Base-by-base conservation (phyloP, 2,888 invertebrate genomes). In the Pterostichus madidus region DNA sequence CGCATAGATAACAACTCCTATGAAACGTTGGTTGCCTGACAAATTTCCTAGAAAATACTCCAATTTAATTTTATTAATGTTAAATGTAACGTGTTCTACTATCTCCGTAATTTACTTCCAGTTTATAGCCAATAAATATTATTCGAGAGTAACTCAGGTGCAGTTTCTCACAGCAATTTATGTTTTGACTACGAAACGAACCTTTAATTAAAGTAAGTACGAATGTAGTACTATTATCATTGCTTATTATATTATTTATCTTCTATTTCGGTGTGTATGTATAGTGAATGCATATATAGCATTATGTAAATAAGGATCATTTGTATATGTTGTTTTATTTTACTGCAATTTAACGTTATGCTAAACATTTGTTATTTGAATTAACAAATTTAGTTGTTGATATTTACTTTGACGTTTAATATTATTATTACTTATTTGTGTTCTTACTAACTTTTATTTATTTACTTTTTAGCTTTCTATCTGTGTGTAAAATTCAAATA, bases 191-290 rank as follows among this genome's bases (percentile, higher is more conserved):
- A 15, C 24, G 13, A 32, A 59, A 39, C 32, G 39, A 39, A 78
- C 78, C 46, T 78, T 78, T 78, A 78, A 78, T 78, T 78, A 59
- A 49, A 59, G 61, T 78, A 78, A 78, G 78, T 78, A 61, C 24
- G n/a, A 24, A n/a, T 46, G 35, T 31, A 24, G 15, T 31, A 24
- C 8, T 78, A 59, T 61, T 61, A 61, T 61, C 61, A 61, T 61
- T 61, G 61, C 78, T 75, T 75, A 53, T 53, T 78, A 78, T 78
- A 78, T 77, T 78, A 78, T 78, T 78, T 78, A 78, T 61, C 78
- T 77, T 71, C 17, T 31, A 35, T 64, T 75, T 53, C 11, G 15
- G 49, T 75, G 49, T 75, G 35, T 2, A 73, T 46, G 4, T 5
- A 32, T 49, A 31, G 46, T 52, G 52, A 32, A 61, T 32, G 61